Evolutionary conservation across 2,113 vertebrate species (phyloP).

Genomic region (Vidua chalybeata): DNA sequence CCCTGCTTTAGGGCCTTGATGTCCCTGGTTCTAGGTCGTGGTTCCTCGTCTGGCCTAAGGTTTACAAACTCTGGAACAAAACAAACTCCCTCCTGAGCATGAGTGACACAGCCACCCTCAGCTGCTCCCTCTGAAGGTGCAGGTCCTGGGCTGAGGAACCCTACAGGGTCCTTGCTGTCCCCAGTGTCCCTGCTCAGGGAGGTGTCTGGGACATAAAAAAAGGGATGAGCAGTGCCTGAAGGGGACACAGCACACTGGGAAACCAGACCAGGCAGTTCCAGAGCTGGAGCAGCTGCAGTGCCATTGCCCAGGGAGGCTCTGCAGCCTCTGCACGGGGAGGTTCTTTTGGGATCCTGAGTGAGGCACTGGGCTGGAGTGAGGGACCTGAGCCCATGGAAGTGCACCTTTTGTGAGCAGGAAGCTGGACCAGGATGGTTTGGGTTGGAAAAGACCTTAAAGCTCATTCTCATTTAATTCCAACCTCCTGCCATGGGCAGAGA

Average conservation of each 20-base stretch:
- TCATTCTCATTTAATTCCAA: not conserved
- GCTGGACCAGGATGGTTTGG: not conserved
- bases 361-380: fast-evolving
- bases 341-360: not conserved
- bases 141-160: not conserved
- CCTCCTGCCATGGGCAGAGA: not conserved
- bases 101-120: not conserved
- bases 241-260: not conserved
- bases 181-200: not conserved
- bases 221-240: fast-evolving
- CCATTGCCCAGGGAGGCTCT: not conserved
- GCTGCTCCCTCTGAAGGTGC: not conserved
- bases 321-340: not conserved
- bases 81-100: not conserved
- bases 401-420: not conserved
- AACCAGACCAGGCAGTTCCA: not conserved
- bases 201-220: fast-evolving
- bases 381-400: not conserved
- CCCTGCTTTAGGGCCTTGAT: not conserved
- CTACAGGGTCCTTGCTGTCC: not conserved
- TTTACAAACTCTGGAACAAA: not conserved
- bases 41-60: not conserved
- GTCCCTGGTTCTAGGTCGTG: not conserved
- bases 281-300: not conserved
- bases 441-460: not conserved